Percentiles rank a stretch among this genome's conserved stretches.
Conservation (phyloP, 2,113 vertebrate species). For the Elachura formosa region DNA sequence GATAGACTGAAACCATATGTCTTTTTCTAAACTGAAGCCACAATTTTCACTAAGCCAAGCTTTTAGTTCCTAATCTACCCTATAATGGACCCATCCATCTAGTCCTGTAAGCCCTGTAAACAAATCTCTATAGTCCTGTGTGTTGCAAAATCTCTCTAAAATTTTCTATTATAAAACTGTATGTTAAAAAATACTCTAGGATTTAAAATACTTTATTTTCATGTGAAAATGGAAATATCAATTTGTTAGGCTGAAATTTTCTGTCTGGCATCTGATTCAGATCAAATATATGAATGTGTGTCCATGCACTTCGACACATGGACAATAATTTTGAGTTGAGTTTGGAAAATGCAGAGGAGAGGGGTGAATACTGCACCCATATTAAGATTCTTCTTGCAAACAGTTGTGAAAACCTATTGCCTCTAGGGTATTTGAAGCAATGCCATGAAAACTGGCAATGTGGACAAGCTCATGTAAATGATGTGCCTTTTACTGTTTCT, state of each 20-base stretch:
- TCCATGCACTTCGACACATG: background rate
- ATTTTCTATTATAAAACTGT: background rate
- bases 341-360: background rate
- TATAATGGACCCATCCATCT: background rate
- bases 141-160: background rate
- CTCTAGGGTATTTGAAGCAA: background rate
- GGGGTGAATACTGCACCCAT: background rate
- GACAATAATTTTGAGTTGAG: background rate
- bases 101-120: background rate
- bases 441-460: background rate
- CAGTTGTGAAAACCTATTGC: background rate
- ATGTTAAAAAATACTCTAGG: background rate
- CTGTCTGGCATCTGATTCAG: background rate
- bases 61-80: slow-evolving; percentile 1
- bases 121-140: background rate
- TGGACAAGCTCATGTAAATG: slow-evolving; percentile 20
- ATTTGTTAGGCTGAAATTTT: background rate
- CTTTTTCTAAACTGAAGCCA: background rate
- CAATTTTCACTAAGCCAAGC: background rate
- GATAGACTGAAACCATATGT: slow-evolving; percentile 18
- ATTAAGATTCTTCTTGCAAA: background rate
- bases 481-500: background rate
- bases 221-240: background rate
- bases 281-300: background rate
- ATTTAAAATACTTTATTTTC: background rate